Evolutionary conservation across 23 tunicate genomes (phyloP).

Genomic region (Aplidium turbinatum): DNA sequence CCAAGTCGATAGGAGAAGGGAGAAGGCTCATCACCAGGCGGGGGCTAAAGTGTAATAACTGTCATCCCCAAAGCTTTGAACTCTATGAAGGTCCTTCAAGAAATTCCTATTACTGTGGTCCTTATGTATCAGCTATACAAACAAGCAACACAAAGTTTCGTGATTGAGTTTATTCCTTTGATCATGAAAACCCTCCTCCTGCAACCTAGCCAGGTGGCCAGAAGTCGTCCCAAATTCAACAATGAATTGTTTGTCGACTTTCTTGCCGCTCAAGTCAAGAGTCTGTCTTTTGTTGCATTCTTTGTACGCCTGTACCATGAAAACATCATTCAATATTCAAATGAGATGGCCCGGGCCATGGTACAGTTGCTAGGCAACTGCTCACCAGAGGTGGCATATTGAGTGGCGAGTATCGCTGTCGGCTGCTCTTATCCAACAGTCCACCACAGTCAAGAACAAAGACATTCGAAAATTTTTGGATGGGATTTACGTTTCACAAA

Average conservation of each 20-base stretch:
- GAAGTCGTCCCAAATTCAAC: conserved; percentile 67
- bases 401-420: too few relatives aligned
- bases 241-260: conserved; percentile 89
- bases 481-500: conserved; percentile 98
- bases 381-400: conserved; percentile 91
- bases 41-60: too few relatives aligned
- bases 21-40: too few relatives aligned
- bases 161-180: conserved; percentile 85
- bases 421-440: conserved; percentile 99
- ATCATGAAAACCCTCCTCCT: conserved; percentile 84
- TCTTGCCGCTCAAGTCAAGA: conserved; percentile 97
- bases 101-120: conserved; percentile 98
- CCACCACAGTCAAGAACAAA: conserved; percentile 98
- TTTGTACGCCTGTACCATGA: conserved; percentile 85
- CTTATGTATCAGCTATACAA: conserved; percentile 98
- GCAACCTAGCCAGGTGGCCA: conserved; percentile 79
- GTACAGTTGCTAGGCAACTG: conserved; percentile 79
- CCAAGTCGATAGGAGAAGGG: too few relatives aligned
- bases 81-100: conserved; percentile 96
- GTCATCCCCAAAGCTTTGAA: conserved; percentile 91
- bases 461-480: conserved; percentile 99
- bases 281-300: conserved; percentile 90
- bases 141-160: conserved; percentile 79
- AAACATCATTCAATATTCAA: conserved; percentile 84
- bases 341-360: conserved; percentile 90